Base-by-base conservation (phyloP, 2,888 invertebrate species). In the Candidula unifasciata region DNA sequence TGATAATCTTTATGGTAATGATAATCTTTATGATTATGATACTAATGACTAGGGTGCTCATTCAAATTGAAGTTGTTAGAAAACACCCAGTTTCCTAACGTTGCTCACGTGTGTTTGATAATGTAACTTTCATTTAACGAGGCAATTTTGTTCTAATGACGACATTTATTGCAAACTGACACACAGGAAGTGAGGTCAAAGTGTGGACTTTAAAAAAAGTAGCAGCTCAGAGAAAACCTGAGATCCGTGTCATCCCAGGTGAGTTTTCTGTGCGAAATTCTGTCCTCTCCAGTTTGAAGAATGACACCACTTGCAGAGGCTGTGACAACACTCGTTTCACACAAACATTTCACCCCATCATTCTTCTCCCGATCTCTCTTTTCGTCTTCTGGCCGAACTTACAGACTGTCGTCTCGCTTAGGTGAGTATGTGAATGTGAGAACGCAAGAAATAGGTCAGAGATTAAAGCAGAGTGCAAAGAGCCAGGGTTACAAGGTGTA, bases 371-470 rank as follows among this genome's bases (percentile, higher is more conserved):
- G 37, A 27, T 2, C 44, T 52, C 18, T 27, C 30, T 27, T 18
- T 27, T 74, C 54, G 52, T 74, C 21, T 54, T 30, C n/a, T 30
- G 10, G 8, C 8, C 18, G 27, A 18, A 3, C 18, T 21, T 74
- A 54, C 74, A 74, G 54, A 54, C 27, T 30, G 6, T 30, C 24
- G 16, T 54, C 3, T 1, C 24, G 35, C 44, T 10, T 44, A 6
- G 24, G 69, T 35, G 35, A 27, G 18, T 35, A 35, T 13, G 21
- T 52, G n/a, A 10, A 16, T 73, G 73, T 73, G 73, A 73, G 73
- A 73, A 73, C 16, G n/a, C 13, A 2, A n/a, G 24, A 73, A 73
- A n/a, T 73, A 44, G 73, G 73, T 73, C 73, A 73, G 73, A n/a
- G n/a, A 44, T n/a, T 44, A 73, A 44, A 44, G 44, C 73, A 73